Evolutionary conservation across 2,113 vertebrate species (phyloP).

Genomic region (Pituophis catenifer): DNA sequence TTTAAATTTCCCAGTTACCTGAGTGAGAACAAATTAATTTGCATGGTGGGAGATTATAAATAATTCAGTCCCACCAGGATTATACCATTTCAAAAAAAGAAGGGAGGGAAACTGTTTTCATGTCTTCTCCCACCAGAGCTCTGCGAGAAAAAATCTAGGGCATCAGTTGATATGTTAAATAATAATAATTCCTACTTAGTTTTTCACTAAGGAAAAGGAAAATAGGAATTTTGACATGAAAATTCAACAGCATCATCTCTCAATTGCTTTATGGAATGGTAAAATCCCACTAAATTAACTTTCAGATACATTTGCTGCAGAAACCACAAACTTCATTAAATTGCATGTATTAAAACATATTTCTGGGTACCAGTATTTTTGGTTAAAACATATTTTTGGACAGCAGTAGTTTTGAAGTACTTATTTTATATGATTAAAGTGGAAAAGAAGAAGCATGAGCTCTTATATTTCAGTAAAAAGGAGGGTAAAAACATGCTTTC

Average conservation of each 20-base stretch:
- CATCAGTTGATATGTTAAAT: background rate
- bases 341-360: background rate
- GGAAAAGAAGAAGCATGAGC: background rate
- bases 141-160: background rate
- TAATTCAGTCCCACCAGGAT: background rate
- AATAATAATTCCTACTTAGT: background rate
- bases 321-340: background rate
- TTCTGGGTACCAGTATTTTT: background rate
- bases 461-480: fast-evolving
- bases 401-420: background rate
- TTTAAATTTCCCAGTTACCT: background rate
- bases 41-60: background rate
- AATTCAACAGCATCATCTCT: no score
- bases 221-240: background rate
- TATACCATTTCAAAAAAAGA: background rate
- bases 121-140: background rate
- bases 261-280: background rate
- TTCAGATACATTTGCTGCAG: background rate
- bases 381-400: background rate
- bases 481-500: background rate
- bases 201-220: background rate
- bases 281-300: background rate
- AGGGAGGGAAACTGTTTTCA: background rate
- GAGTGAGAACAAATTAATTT: background rate
- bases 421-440: fast-evolving